A percentile compares a stretch with the other conserved stretches of the same genome.
Conservation (phyloP, 2,888 invertebrate genomes). For the Acanthococcus lagerstroemiae region DNA sequence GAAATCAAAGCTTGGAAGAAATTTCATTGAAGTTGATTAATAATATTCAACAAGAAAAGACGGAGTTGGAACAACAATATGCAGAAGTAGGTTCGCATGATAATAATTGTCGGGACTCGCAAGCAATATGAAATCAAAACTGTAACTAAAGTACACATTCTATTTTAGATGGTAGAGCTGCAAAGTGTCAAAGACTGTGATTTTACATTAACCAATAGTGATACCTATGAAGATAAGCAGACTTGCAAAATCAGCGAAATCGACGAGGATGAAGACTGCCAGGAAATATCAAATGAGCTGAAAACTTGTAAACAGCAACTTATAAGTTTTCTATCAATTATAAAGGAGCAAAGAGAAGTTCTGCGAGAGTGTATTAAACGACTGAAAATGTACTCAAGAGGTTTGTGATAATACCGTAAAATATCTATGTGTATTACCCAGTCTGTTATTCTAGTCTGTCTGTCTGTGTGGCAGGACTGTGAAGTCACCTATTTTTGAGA, state of each 20-base stretch:
- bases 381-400: conserved; percentile 13
- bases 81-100: conserved; percentile 42
- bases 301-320: conserved; percentile 32
- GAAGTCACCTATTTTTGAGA: too few relatives aligned
- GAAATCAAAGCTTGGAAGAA: conserved; percentile 58
- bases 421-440: too few relatives aligned
- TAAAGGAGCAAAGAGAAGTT: conserved; percentile 33
- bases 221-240: conserved; percentile 35
- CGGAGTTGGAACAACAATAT: conserved; percentile 57
- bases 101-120: too few relatives aligned
- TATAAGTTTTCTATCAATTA: conserved; percentile 31
- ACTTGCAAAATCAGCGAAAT: background rate
- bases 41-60: conserved; percentile 58
- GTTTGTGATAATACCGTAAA: background rate
- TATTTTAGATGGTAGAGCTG: conserved; percentile 51
- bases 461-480: too few relatives aligned
- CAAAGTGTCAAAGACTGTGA: conserved; percentile 55
- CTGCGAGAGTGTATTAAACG: conserved; percentile 12
- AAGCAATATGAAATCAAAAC: too few relatives aligned
- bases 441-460: too few relatives aligned
- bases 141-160: background rate
- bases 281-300: conserved; percentile 31
- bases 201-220: conserved; percentile 52
- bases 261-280: conserved; percentile 45
- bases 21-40: conserved; percentile 61